phyloP scores from a whole-genome alignment of 1,140 invertebrate genomes.

The Steinernema feltiae region DNA sequence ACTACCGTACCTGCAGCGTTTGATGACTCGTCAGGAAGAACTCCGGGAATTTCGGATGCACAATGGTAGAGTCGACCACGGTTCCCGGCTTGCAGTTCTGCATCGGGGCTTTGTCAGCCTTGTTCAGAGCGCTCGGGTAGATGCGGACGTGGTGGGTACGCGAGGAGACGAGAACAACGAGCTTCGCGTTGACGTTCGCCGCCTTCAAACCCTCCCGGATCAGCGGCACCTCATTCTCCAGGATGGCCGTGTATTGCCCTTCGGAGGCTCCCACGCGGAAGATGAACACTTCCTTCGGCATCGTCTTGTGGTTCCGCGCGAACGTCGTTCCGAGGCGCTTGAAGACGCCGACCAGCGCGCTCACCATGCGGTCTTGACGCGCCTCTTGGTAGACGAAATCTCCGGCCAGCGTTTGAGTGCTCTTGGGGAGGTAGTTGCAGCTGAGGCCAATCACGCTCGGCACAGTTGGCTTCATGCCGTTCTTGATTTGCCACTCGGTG shows the following conservation, averaged over 20 bases:
- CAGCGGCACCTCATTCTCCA: not conserved
- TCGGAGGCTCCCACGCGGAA: not conserved
- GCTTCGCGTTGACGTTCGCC: not conserved
- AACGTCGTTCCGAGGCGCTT: not conserved
- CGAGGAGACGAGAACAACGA: not conserved
- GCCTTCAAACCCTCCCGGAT: not conserved
- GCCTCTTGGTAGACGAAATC: not conserved
- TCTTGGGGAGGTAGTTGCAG: constrained; percentile 3
- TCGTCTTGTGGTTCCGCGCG: too few relatives aligned
- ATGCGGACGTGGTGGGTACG: not conserved
- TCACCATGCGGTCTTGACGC: not conserved
- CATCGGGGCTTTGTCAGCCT: not conserved
- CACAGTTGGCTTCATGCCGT: not conserved
- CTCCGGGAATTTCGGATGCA: constrained; percentile 3
- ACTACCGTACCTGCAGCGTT: not conserved
- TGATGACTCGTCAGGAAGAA: not conserved
- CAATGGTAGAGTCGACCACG: not conserved
- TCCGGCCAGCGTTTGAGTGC: not conserved
- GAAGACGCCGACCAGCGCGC: not conserved
- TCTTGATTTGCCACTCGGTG: not conserved
- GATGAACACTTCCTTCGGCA: not conserved
- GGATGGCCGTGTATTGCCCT: not conserved
- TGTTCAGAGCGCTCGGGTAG: not conserved
- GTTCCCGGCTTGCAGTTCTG: not conserved
- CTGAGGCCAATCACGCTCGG: not conserved